Conservation (phyloP, 2,113 vertebrate species). For the Sinocyclocheilus grahami region DNA sequence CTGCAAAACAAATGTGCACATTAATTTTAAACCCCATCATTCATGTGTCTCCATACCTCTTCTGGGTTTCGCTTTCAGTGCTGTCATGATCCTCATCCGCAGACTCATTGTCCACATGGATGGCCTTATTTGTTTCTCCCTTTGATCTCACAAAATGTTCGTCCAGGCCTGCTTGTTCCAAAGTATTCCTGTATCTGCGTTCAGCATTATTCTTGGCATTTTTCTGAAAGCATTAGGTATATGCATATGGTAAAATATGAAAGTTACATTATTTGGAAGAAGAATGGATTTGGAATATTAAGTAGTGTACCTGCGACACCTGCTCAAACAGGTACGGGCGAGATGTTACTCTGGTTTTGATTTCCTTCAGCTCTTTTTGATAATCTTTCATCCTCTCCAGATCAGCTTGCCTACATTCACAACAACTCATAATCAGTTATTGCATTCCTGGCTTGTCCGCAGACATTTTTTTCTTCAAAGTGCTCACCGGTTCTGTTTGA, state of each 20-base stretch:
- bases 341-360: conserved; percentile 82
- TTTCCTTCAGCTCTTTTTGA: conserved; percentile 85
- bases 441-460: neutral
- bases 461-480: neutral
- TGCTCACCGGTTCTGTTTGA: conserved; percentile 82
- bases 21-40: neutral
- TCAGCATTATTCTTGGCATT: conserved; percentile 82
- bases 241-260: neutral
- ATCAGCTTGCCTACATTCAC: conserved; percentile 80
- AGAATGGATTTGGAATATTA: neutral
- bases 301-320: conserved; percentile 75
- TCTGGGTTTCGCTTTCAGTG: conserved; percentile 49
- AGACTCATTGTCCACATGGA: conserved; percentile 54
- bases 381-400: conserved; percentile 85
- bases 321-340: conserved; percentile 92
- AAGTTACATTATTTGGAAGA: neutral
- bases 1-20: neutral
- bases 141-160: conserved; percentile 86
- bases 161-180: conserved; percentile 80
- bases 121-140: conserved; percentile 62
- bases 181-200: conserved; percentile 77
- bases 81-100: conserved; percentile 52
- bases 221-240: conserved; percentile 65
- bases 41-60: conserved; percentile 60
- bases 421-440: conserved; percentile 52